Evolutionary conservation across 2,113 vertebrate genomes (phyloP), one percentile per base, ranked within the genome.

Genomic region (Dolichotis patagonum): DNA sequence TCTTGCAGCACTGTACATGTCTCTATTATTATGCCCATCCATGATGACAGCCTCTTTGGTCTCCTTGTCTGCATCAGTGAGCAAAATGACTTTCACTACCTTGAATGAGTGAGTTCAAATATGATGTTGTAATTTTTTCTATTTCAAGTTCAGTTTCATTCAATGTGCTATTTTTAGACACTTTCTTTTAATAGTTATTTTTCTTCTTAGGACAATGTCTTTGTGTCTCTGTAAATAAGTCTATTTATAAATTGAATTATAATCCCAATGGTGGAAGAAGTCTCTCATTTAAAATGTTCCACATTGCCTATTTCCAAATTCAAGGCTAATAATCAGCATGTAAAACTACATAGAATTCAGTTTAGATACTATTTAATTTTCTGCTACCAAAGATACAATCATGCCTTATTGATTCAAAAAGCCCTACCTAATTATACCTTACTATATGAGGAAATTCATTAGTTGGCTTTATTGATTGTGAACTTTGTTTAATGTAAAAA

Each of bases 351-450:
- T 32, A 88, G 54, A 88, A 84, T 89, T 62, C n/a, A 83, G 73
- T 90, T 85, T 77, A 54, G 20, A 73, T 92, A 85, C 38, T 69
- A 17, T 43, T 89, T 93, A 38, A 7, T 65, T 96, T 85, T 89
- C 19, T 20, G 71, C 32, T 82, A 80, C 26, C 75, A 85, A 92
- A 92, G 9, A 41, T 14, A 19, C 58, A 52, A 30, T 75, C 30
- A 56, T 87, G 6, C 22, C 52, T 67, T 35, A 56, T 5, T 96
- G 24, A 84, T 38, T 96, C 52, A 85, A 52, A 52, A 86, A 94
- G 58, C 17, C 14, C 73, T 30, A 69, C 75, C 81, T 43, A 1
- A 88, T 56, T 91, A 82, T 86, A 67, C 46, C 43, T 97, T 73
- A 71, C 12, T 82, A 41, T n/a, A 32, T 30, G 63, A 56, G 16